Evolutionary conservation across 2,113 vertebrate species (phyloP).

Genomic region (Sander lucioperca): DNA sequence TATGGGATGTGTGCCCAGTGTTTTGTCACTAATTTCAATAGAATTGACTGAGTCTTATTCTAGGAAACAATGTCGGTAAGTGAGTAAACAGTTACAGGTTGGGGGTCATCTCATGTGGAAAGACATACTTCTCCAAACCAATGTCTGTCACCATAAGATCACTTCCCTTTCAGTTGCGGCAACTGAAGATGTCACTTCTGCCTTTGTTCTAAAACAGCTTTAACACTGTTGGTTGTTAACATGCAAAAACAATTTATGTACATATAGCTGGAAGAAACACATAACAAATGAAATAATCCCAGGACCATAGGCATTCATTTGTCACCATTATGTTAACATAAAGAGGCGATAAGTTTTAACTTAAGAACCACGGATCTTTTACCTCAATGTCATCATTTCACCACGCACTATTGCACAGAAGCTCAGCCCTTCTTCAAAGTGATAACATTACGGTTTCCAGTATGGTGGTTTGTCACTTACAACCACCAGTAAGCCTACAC

Average conservation of each 20-base stretch:
- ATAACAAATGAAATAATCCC: not conserved
- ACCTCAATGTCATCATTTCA: not conserved
- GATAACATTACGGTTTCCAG: not conserved
- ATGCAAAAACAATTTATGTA: not conserved
- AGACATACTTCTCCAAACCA: slow-evolving; percentile 35
- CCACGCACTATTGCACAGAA: not conserved
- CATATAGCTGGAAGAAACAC: not conserved
- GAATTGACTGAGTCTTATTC: not conserved
- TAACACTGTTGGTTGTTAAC: not conserved
- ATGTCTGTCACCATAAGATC: not conserved
- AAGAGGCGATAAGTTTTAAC: not conserved
- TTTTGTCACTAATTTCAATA: not conserved
- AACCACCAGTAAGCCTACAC: not conserved
- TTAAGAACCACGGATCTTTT: not conserved
- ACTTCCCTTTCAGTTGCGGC: slow-evolving; percentile 44
- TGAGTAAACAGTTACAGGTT: not conserved
- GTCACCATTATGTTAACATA: not conserved
- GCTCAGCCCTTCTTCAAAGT: not conserved
- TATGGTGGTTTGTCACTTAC: not conserved
- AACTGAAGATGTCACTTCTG: slow-evolving; percentile 10
- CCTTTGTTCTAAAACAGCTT: not conserved
- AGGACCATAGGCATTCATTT: not conserved
- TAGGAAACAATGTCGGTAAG: not conserved
- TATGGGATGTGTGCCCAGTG: not conserved
- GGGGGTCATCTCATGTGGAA: not conserved